Evolutionary conservation across 2,797 vertebrate genomes (phyloP).

Genomic region (Buceros bicornis): DNA sequence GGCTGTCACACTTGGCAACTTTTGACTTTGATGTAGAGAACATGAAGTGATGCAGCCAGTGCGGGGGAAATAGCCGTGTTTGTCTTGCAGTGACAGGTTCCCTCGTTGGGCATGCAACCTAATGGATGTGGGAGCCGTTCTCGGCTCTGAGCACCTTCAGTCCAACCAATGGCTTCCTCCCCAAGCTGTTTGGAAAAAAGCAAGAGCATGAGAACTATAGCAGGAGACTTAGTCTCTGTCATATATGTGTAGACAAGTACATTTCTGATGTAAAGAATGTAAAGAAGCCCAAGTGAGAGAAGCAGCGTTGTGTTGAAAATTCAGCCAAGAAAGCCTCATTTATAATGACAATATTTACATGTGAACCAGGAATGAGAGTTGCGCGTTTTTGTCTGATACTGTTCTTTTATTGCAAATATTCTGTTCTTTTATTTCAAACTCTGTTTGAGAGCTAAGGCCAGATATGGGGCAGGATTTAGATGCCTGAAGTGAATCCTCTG

Average conservation of each 20-base stretch:
- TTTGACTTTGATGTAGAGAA: not conserved
- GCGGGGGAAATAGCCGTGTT: not conserved
- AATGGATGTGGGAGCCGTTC: not conserved
- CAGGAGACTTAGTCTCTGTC: not conserved
- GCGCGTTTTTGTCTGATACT: not conserved
- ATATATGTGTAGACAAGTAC: not conserved
- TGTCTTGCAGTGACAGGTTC: constrained; percentile 16
- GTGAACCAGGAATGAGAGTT: not conserved
- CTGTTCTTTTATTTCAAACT: not conserved
- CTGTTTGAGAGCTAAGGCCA: not conserved
- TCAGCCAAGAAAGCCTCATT: not conserved
- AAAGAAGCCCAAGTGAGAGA: not conserved
- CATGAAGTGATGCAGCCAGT: not conserved
- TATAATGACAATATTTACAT: not conserved
- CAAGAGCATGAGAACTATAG: not conserved
- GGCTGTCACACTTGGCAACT: not conserved
- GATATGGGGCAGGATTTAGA: not conserved
- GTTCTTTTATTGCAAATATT: not conserved
- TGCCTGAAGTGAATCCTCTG: not conserved
- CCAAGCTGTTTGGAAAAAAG: not conserved
- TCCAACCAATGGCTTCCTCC: not conserved
- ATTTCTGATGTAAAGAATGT: not conserved
- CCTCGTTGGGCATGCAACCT: not conserved
- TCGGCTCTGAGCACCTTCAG: not conserved
- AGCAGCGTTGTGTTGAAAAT: not conserved